Evolutionary conservation across 1,140 invertebrate genomes (phyloP).

Genomic region (Drosophila pseudoananassae): DNA sequence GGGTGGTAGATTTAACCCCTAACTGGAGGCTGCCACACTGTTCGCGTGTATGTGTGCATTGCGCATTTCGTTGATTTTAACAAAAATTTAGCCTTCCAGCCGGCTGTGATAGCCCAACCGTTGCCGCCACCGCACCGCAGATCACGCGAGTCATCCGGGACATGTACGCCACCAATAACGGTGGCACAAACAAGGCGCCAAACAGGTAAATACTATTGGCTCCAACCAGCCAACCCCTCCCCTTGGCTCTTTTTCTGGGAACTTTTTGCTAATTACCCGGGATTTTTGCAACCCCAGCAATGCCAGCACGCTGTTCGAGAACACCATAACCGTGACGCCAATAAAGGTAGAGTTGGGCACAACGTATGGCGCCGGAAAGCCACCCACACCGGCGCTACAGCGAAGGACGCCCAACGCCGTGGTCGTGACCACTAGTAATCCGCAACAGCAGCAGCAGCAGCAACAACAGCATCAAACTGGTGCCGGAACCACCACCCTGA

Average conservation of each 20-base stretch:
- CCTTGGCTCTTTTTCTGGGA: slow-evolving; percentile 2
- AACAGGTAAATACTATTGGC: slow-evolving; percentile 49
- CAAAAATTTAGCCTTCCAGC: slow-evolving; percentile 15
- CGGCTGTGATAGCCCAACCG: slow-evolving; percentile 17
- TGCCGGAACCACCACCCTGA: slow-evolving; percentile 27
- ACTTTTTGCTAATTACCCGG: not conserved
- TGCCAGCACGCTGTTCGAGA: slow-evolving; percentile 68
- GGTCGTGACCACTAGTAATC: slow-evolving; percentile 39
- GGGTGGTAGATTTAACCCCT: not conserved
- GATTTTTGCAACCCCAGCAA: slow-evolving; percentile 36
- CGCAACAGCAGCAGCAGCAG: slow-evolving; percentile 28
- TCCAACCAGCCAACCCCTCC: not conserved
- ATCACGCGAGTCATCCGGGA: slow-evolving; percentile 39
- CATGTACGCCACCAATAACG: slow-evolving; percentile 79
- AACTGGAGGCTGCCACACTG: slow-evolving; percentile 6
- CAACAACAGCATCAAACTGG: slow-evolving; percentile 26
- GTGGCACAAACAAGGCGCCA: slow-evolving; percentile 73
- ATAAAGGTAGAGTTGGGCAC: slow-evolving; percentile 64
- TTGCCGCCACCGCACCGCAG: slow-evolving; percentile 25
- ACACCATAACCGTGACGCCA: slow-evolving; percentile 73
- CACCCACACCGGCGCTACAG: slow-evolving; percentile 14
- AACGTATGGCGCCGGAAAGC: slow-evolving; percentile 18
- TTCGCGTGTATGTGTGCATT: slow-evolving; percentile 52
- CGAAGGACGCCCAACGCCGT: slow-evolving; percentile 41
- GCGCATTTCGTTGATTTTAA: slow-evolving; percentile 64